These are phyloP conservation scores for Setipinna tenuifilis DNA, from an alignment of 2,797 vertebrate genomes.

Conservation along the genomic window DNA sequence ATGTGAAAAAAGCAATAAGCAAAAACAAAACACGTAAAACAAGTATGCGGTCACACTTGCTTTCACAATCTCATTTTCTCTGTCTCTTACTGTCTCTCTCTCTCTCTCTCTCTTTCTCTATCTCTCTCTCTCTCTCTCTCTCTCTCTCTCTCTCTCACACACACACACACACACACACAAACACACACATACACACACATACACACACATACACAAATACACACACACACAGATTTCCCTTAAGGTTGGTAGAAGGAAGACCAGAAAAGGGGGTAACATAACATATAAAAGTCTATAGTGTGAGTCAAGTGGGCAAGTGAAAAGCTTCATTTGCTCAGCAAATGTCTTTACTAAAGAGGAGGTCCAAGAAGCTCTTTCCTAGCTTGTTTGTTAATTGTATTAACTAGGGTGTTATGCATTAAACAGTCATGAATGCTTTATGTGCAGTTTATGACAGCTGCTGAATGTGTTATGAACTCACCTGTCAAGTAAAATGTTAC, in stretches of 20 bases:
- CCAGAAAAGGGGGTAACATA: not conserved
- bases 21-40: not conserved
- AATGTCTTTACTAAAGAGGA: too few relatives aligned
- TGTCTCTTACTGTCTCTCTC: slow-evolving; percentile 51
- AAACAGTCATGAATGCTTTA: too few relatives aligned
- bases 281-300: too few relatives aligned
- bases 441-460: too few relatives aligned
- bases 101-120: not conserved
- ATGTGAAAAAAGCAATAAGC: not conserved
- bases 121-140: slow-evolving; percentile 49
- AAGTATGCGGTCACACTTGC: not conserved
- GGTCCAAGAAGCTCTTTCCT: too few relatives aligned
- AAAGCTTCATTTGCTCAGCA: too few relatives aligned
- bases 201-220: slow-evolving; percentile 32
- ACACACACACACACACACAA: slow-evolving; percentile 4
- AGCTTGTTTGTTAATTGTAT: too few relatives aligned
- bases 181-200: slow-evolving; percentile 17
- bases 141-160: not conserved
- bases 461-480: too few relatives aligned
- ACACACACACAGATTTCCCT: slow-evolving; percentile 27
- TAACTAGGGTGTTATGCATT: too few relatives aligned
- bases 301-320: too few relatives aligned
- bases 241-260: not conserved
- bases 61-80: not conserved
- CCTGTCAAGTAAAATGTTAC: too few relatives aligned